Evolutionary conservation across 2,113 vertebrate species (phyloP).

Genomic region (Picathartes gymnocephalus): DNA sequence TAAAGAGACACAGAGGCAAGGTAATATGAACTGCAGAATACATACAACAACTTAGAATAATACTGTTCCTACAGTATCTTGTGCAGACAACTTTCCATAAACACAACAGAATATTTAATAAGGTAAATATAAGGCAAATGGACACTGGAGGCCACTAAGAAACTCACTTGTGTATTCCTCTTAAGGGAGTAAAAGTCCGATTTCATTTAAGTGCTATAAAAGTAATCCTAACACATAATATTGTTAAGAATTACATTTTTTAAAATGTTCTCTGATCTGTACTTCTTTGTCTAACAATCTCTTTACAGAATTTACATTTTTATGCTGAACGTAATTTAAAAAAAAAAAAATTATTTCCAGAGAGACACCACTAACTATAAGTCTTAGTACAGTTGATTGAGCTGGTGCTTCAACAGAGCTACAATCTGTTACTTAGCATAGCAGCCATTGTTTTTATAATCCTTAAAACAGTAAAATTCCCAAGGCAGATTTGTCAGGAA

Average conservation of each 20-base stretch:
- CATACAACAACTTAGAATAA: not conserved
- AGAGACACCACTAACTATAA: not conserved
- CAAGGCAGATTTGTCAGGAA: constrained; percentile 45
- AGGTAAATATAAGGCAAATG: constrained; percentile 16
- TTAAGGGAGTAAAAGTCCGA: not conserved
- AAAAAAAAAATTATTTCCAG: not conserved
- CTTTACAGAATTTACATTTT: not conserved
- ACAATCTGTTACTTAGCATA: not conserved
- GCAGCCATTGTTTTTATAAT: not conserved
- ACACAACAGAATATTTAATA: not conserved
- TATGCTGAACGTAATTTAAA: not conserved
- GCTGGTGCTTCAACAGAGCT: not conserved
- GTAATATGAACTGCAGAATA: not conserved
- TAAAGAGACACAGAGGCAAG: not conserved
- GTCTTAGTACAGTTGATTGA: not conserved
- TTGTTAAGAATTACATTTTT: not conserved
- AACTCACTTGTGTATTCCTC: not conserved
- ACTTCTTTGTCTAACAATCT: not conserved
- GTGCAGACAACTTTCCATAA: not conserved
- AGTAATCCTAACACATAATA: not conserved
- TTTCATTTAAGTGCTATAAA: constrained; percentile 18
- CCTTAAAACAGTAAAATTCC: not conserved
- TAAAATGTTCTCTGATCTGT: not conserved
- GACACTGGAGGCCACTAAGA: not conserved
- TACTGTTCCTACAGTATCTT: not conserved